These are phyloP conservation scores for Amblyopsis rosae DNA, from an alignment of 2,113 vertebrate genomes.

Conservation along the genomic window DNA sequence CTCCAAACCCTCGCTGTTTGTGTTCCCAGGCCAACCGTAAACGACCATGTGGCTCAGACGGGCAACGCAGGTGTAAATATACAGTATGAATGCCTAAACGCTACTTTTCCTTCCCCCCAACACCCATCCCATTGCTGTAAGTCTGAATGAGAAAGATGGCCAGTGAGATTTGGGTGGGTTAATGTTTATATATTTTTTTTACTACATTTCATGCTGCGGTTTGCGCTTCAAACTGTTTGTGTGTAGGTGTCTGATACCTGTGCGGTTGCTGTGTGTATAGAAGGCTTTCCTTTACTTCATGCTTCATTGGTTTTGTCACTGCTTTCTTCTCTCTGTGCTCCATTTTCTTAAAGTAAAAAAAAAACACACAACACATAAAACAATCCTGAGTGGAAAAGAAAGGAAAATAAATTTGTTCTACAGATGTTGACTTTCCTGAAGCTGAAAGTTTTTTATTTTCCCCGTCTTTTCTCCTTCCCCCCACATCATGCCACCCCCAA, in stretches of 20 bases:
- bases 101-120: background rate
- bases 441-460: constrained; percentile 14
- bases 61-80: too few relatives aligned
- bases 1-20: background rate
- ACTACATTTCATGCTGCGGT: background rate
- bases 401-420: constrained; percentile 31
- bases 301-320: too few relatives aligned
- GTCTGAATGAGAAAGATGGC: too few relatives aligned
- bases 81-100: too few relatives aligned
- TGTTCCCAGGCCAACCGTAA: too few relatives aligned
- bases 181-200: background rate
- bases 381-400: constrained; percentile 19
- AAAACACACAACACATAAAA: background rate
- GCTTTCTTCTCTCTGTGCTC: constrained; percentile 3
- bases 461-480: background rate
- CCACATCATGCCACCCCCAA: background rate
- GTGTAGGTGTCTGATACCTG: background rate
- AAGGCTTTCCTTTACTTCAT: background rate
- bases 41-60: too few relatives aligned
- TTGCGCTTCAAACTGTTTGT: background rate
- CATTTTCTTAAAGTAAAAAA: background rate
- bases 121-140: background rate
- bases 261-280: background rate
- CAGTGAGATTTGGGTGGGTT: too few relatives aligned
- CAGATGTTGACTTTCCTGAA: constrained; percentile 55